Percentiles rank a stretch among this genome's conserved stretches.
These are phyloP conservation scores for honey bee (Apis mellifera) DNA, from an alignment of 1,140 invertebrate species.

Conservation along the genomic window DNA sequence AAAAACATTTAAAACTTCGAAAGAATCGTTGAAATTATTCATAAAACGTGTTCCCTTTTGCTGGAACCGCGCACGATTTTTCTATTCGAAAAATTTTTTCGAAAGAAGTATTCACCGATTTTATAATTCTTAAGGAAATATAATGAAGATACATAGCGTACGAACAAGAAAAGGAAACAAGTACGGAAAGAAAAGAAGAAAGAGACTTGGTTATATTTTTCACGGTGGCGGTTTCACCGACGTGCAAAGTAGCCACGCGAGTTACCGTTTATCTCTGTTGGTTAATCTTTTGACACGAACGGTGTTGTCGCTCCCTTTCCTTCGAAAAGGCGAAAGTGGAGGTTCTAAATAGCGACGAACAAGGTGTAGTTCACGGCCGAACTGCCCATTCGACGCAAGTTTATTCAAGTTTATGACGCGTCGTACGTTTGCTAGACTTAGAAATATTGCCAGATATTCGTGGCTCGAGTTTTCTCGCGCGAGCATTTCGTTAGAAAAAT, in stretches of 20 bases:
- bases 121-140: too few species aligned
- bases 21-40: too few species aligned
- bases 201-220: not conserved
- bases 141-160: too few species aligned
- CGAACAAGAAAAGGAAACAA: too few species aligned
- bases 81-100: too few species aligned
- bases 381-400: constrained; percentile 2
- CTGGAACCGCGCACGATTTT: too few species aligned
- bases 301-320: constrained; percentile 2
- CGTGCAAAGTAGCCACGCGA: not conserved
- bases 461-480: not conserved
- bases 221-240: not conserved
- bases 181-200: too few species aligned
- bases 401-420: constrained; percentile 24
- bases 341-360: constrained; percentile 34
- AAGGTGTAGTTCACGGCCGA: constrained; percentile 48
- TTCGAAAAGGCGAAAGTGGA: constrained; percentile 41
- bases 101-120: too few species aligned
- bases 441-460: not conserved
- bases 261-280: constrained; percentile 11
- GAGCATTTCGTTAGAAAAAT: too few species aligned
- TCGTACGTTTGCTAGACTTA: not conserved
- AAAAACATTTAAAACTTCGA: too few species aligned
- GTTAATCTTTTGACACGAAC: constrained; percentile 30
- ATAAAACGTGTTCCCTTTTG: too few species aligned